A percentile compares a stretch with the other conserved stretches of the same genome.
Conservation (phyloP, 2,888 invertebrate genomes). For the Calephelis perditalis region DNA sequence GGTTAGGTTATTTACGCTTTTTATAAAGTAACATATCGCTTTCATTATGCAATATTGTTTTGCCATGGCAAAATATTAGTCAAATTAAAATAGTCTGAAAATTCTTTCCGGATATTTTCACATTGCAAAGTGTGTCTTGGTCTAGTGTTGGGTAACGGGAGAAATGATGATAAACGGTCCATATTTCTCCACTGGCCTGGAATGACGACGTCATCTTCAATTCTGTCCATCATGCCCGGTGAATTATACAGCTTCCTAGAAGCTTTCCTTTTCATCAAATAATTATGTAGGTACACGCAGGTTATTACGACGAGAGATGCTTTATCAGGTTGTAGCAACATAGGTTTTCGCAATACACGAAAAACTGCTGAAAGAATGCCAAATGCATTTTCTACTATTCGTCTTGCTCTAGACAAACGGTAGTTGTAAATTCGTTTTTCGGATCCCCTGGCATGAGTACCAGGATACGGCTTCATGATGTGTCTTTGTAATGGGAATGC, state of each 20-base stretch:
- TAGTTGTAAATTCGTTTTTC: slow-evolving; percentile 30
- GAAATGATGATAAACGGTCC: slow-evolving; percentile 25
- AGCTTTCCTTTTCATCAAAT: slow-evolving; percentile 24
- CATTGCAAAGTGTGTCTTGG: slow-evolving; percentile 21
- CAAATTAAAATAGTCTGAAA: slow-evolving; percentile 27
- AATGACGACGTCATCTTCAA: slow-evolving; percentile 28
- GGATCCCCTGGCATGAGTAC: slow-evolving; percentile 23
- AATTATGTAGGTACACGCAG: slow-evolving; percentile 24
- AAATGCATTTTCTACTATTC: slow-evolving; percentile 33
- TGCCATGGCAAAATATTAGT: slow-evolving; percentile 28
- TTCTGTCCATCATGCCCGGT: slow-evolving; percentile 28
- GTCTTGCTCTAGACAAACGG: slow-evolving; percentile 30
- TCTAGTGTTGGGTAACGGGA: slow-evolving; percentile 24
- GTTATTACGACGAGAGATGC: slow-evolving; percentile 23
- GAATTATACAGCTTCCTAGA: slow-evolving; percentile 25
- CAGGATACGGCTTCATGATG: slow-evolving; percentile 31
- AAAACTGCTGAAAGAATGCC: slow-evolving; percentile 33
- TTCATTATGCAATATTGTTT: slow-evolving; percentile 23
- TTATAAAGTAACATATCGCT: neutral
- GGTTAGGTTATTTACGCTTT: too few species aligned
- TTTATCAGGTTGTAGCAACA: slow-evolving; percentile 20
- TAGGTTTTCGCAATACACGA: slow-evolving; percentile 20
- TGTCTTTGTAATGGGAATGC: slow-evolving; percentile 25
- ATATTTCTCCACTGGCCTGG: slow-evolving; percentile 30
- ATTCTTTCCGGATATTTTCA: slow-evolving; percentile 24